Percentiles rank a stretch among this genome's conserved stretches.
Conservation (phyloP, 2,797 vertebrate genomes). For the Gephyroberyx darwinii region DNA sequence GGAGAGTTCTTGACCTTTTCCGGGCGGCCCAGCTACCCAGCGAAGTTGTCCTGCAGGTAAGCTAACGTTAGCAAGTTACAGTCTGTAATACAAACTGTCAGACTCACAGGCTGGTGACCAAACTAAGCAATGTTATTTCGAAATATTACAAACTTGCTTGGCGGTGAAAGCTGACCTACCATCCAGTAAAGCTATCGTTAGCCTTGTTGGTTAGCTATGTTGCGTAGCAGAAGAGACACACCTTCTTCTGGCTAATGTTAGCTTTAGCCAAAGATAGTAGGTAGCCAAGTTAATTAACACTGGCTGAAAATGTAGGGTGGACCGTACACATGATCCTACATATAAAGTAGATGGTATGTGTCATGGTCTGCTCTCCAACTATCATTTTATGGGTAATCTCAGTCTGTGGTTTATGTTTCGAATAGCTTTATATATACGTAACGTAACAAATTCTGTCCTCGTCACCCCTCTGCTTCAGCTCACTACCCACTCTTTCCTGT, state of each 20-base stretch:
- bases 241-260: slow-evolving; percentile 76
- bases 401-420: background rate
- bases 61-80: slow-evolving; percentile 36
- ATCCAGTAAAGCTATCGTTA: slow-evolving; percentile 44
- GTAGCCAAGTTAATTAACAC: slow-evolving; percentile 13
- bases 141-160: slow-evolving; percentile 21
- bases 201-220: slow-evolving; percentile 64
- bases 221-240: slow-evolving; percentile 73
- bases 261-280: slow-evolving; percentile 44
- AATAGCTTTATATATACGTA: background rate
- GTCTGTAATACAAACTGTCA: background rate
- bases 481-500: slow-evolving; percentile 48
- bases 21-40: slow-evolving; percentile 95
- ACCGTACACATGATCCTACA: background rate
- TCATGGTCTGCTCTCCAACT: background rate
- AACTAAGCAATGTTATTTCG: background rate
- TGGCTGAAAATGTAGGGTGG: background rate
- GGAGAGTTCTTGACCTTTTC: slow-evolving; percentile 95
- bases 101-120: background rate
- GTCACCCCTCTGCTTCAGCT: slow-evolving; percentile 30
- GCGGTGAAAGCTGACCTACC: slow-evolving; percentile 48
- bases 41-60: slow-evolving; percentile 96
- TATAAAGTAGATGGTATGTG: background rate
- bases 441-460: slow-evolving; percentile 1
- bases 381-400: background rate